A percentile compares a stretch with the other conserved stretches of the same genome.
These are phyloP conservation scores for Polypterus bichir DNA, from an alignment of 2,113 vertebrate genomes.

Conservation along the genomic window DNA sequence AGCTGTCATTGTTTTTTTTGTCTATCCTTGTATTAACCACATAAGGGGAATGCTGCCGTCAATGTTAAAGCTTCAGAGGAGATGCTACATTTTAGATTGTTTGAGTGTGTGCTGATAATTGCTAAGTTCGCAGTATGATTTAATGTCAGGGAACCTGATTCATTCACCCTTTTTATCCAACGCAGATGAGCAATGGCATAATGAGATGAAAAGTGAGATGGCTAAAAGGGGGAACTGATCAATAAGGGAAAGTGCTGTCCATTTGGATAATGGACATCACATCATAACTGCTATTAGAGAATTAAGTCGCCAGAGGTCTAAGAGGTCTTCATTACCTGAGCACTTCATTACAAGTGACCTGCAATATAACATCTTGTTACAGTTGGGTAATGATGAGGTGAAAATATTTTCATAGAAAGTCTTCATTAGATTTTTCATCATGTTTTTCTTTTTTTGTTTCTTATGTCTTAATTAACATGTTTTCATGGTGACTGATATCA, in stretches of 20 bases:
- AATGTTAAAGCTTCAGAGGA: not conserved
- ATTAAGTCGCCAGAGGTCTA: slow-evolving; percentile 62
- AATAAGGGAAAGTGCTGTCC: slow-evolving; percentile 72
- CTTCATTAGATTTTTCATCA: too few relatives aligned
- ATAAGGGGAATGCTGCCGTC: too few relatives aligned
- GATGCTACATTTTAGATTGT: not conserved
- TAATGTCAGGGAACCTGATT: slow-evolving; percentile 40
- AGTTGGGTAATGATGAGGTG: not conserved
- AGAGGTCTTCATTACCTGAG: slow-evolving; percentile 63
- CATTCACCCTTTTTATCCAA: slow-evolving; percentile 39
- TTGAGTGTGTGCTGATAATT: slow-evolving; percentile 40
- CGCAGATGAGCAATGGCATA: slow-evolving; percentile 50
- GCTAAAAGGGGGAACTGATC: slow-evolving; percentile 62
- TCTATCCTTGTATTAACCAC: too few relatives aligned
- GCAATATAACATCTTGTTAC: slow-evolving; percentile 1
- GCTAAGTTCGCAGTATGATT: slow-evolving; percentile 43
- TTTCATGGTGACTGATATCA: too few relatives aligned
- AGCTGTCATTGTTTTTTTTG: not conserved
- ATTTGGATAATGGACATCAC: slow-evolving; percentile 83
- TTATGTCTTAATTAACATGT: too few relatives aligned
- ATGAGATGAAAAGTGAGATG: slow-evolving; percentile 62
- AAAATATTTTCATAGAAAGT: too few relatives aligned
- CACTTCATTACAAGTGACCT: slow-evolving; percentile 21
- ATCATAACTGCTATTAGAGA: slow-evolving; percentile 60
- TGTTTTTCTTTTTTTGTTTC: too few relatives aligned